Base-by-base conservation (phyloP, 1,140 invertebrate species). In the Ceratosolen fusciceps region DNA sequence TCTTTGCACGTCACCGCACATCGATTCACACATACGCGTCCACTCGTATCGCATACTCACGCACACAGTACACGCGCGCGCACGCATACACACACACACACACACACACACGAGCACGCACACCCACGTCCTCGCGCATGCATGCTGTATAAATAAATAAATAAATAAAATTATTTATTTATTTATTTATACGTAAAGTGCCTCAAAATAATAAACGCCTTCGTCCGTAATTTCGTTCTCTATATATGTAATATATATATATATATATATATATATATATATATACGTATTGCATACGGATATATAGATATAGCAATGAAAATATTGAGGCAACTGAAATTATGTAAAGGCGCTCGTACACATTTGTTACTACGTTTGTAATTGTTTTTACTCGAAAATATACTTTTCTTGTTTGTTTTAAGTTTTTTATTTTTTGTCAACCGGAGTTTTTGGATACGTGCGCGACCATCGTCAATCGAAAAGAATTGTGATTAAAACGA, bases 151-250 rank as follows among this genome's bases (percentile, higher is more conserved):
- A 47, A 9, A 16, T 47, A 47, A 9, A 47, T 47, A 47, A 47
- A 47, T 47, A 47, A 9, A 47, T 47, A 47, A 9, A 47, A 9
- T 9, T 47, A 47, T 47, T 9, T 47, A 47, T 47, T 47, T n/a
- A 60, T 16, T 16, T 31, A 60, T 3, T 29, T 19, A 54, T 37
- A 31, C n/a, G 12, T 31, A 67, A 2, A n/a, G 26, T n/a, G 10
- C 10, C 60, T 31, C 29, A 5, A 7, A 29, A 52, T 29, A 52
- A 1, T 52, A 34, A 75, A 65, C 8, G 65, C 16, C 31, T 31
- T 39, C 54, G 24, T 49, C 73, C 37, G 73, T 75, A 26, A 74
- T 75, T 75, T 75, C 47, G 54, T 74, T 62, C 56, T 26, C 54
- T 39, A 52, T 67, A n/a, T n/a, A n/a, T 31, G 24, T 67, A 29